Evolutionary conservation across 2,888 invertebrate genomes (phyloP).

Genomic region (Synanthedon vespiformis): DNA sequence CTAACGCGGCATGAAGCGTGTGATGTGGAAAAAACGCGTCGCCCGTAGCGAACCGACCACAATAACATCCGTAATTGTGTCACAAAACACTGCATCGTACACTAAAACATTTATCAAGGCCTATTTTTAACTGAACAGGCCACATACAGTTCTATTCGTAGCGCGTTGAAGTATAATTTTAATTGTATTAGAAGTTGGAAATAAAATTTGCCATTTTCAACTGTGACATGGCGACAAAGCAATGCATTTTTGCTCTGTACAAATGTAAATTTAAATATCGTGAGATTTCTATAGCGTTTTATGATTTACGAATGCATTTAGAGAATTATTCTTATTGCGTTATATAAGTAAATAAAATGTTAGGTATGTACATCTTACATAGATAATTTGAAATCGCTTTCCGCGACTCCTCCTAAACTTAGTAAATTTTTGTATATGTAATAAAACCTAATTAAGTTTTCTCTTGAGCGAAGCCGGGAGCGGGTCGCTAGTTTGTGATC

Average conservation of each 20-base stretch:
- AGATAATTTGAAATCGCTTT: too few relatives aligned
- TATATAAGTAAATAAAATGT: too few relatives aligned
- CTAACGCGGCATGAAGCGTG: slow-evolving; percentile 21
- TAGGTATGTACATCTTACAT: too few relatives aligned
- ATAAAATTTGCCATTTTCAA: not conserved
- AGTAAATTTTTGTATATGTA: too few relatives aligned
- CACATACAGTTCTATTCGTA: not conserved
- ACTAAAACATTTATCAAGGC: not conserved
- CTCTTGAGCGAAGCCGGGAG: too few relatives aligned
- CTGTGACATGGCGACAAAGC: not conserved
- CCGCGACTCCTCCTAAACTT: too few relatives aligned
- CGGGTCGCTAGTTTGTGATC: too few relatives aligned
- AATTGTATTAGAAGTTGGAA: not conserved
- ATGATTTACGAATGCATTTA: too few relatives aligned
- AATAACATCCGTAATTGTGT: slow-evolving; percentile 37
- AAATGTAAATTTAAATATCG: not conserved
- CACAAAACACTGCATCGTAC: slow-evolving; percentile 10
- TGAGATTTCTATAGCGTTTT: not conserved
- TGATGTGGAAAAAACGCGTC: slow-evolving; percentile 23
- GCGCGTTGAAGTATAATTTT: not conserved
- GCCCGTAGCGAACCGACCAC: slow-evolving; percentile 28
- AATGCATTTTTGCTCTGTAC: not conserved
- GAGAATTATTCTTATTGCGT: too few relatives aligned
- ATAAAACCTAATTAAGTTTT: too few relatives aligned
- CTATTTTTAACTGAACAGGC: not conserved